A percentile compares a stretch with the other conserved stretches of the same genome.
These are phyloP conservation scores for Psittacula echo DNA, from an alignment of 2,797 vertebrate species.

Conservation along the genomic window DNA sequence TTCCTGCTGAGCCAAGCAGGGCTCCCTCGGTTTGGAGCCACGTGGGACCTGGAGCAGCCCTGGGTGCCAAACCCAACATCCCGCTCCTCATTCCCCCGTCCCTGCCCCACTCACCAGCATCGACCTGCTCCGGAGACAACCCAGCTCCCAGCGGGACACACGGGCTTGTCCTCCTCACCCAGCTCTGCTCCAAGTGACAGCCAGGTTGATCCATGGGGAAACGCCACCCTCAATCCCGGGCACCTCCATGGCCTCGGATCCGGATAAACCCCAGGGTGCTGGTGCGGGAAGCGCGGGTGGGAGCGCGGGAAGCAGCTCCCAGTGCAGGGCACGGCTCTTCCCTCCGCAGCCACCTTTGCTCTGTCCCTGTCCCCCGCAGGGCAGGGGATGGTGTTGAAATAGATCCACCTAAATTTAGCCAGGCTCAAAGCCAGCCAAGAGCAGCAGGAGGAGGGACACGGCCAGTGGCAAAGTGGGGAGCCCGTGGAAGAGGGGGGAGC, in stretches of 20 bases:
- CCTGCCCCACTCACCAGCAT: constrained; percentile 1
- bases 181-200: not conserved
- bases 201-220: not conserved
- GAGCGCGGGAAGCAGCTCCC: not conserved
- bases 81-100: not conserved
- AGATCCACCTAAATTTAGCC: constrained; percentile 67
- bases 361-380: not conserved
- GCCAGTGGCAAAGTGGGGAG: not conserved
- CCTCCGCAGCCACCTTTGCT: constrained; percentile 19
- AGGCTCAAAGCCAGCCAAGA: constrained; percentile 6
- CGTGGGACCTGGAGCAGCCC: not conserved
- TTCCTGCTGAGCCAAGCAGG: not conserved
- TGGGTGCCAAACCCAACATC: not conserved
- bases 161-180: not conserved
- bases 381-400: constrained; percentile 27
- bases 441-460: not conserved
- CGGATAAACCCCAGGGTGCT: not conserved
- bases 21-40: not conserved
- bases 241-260: not conserved
- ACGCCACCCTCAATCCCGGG: not conserved
- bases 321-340: accelerated
- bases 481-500: not conserved
- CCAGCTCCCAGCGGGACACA: not conserved
- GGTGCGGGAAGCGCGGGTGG: accelerated
- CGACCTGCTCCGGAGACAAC: accelerated